Base-by-base conservation (phyloP, 2,113 vertebrate genomes). In the Rhinopomastus cyanomelas region DNA sequence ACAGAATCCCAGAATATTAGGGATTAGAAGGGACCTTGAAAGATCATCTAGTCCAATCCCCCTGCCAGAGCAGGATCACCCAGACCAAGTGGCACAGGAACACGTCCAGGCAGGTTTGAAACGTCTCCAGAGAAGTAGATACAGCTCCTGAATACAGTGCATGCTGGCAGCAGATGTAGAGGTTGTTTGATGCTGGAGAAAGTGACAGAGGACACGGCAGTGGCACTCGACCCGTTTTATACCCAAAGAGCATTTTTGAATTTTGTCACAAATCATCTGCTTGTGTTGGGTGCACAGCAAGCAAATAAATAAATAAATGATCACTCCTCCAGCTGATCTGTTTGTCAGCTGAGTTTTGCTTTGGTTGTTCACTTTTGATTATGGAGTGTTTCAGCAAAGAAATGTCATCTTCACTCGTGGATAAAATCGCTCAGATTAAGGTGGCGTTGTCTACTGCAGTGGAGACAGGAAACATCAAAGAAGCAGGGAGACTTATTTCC, bases 291-390 rank as follows among this genome's bases (percentile, higher is more conserved):
- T 92, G 53, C 67, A 80, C 83, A 57, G 85, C 71, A 85, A 75
- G 26, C 0, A 42, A 46, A 92, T 59, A 64, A 23, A 34, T 34
- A 29, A n/a, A 20, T 44, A 44, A n/a, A 20, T 44, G 37, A 60
- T 60, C 68, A 55, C 39, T 83, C 80, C 83, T 85, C 88, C 60
- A 59, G 18, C 7, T 32, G 64, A 44, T 81, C 52, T 75, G 19
- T 87, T 89, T 89, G 68, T 68, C 62, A 92, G 42, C 34, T 88
- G 51, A 81, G 9, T 75, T 78, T 75, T 88, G 51, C 27, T 57
- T 85, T 81, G 12, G 19, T 48, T 74, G 22, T 67, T 8, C 83
- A n/a, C 34, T 37, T 91, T 94, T 92, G 53, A 68, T 72, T 78
- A 53, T 48, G 5, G 81, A 61, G 32, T 42, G 14, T 75, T 89